Evolutionary conservation across 2,113 vertebrate species (phyloP).

Genomic region (Progne subis): DNA sequence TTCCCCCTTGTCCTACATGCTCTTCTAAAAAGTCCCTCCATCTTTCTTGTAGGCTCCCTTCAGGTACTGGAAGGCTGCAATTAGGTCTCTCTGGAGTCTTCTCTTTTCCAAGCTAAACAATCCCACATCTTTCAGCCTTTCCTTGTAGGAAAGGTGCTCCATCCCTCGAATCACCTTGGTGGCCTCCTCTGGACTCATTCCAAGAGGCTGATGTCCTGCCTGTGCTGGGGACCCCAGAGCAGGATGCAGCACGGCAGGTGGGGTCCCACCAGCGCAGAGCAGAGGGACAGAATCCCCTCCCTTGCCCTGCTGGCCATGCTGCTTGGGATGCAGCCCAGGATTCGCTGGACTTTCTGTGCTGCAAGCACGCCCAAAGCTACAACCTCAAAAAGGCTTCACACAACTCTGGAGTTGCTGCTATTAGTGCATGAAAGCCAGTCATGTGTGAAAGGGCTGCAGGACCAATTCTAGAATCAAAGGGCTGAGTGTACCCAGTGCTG

Average conservation of each 20-base stretch:
- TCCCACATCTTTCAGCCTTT: neutral
- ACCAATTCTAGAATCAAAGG: neutral
- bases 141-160: neutral
- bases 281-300: neutral
- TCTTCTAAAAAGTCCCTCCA: neutral
- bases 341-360: fast-evolving
- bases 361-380: neutral
- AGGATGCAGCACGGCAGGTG: neutral
- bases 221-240: neutral
- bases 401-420: neutral
- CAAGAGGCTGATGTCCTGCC: neutral
- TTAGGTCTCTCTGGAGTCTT: neutral
- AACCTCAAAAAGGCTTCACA: neutral
- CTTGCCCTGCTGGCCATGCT: neutral
- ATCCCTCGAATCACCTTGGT: neutral
- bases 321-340: neutral
- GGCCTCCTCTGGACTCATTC: neutral
- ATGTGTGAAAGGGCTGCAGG: neutral
- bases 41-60: neutral
- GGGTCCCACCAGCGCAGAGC: neutral
- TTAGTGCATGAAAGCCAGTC: neutral
- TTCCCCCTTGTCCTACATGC: neutral
- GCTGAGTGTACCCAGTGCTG: neutral
- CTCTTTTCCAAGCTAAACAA: neutral
- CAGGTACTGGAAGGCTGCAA: neutral